A percentile compares a stretch with the other conserved stretches of the same genome.
Conservation (phyloP, 2,797 vertebrate species). For the Enteromius radiatus region DNA sequence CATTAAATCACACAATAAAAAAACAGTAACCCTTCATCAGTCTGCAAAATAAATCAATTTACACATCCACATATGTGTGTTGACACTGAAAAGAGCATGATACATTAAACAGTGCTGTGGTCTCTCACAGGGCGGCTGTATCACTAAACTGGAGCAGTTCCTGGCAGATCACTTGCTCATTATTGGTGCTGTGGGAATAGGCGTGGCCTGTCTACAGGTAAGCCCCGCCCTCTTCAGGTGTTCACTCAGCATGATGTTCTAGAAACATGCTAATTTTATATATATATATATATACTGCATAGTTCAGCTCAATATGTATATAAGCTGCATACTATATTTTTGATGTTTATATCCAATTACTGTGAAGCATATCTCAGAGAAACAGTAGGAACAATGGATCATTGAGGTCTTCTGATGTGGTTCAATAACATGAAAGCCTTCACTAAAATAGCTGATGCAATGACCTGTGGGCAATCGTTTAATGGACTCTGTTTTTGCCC, state of each 20-base stretch:
- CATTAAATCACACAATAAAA: constrained; percentile 3
- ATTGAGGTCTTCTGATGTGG: constrained; percentile 39
- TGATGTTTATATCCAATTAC: constrained; percentile 17
- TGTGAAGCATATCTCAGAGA: constrained; percentile 10
- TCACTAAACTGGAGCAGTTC: constrained; percentile 85
- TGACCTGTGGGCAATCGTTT: constrained; percentile 55
- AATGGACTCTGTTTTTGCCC: constrained; percentile 62
- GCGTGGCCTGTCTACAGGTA: constrained; percentile 89
- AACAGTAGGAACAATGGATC: constrained; percentile 9
- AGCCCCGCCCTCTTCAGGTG: constrained; percentile 41
- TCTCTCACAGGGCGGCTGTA: constrained; percentile 83
- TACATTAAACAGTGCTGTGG: neutral
- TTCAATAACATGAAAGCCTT: constrained; percentile 43
- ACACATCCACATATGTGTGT: neutral
- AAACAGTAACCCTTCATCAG: neutral
- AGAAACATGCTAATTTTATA: neutral
- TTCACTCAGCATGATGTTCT: neutral
- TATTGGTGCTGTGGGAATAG: constrained; percentile 85
- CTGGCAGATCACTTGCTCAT: constrained; percentile 85
- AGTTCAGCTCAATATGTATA: neutral
- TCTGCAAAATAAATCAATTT: constrained; percentile 6
- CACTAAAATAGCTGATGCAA: constrained; percentile 51
- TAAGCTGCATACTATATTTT: neutral
- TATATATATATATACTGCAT: neutral
- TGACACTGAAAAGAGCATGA: constrained; percentile 5